A percentile compares a stretch with the other conserved stretches of the same genome.
phyloP scores from a whole-genome alignment of 2,888 invertebrate genomes.

The Cryptus armator region DNA sequence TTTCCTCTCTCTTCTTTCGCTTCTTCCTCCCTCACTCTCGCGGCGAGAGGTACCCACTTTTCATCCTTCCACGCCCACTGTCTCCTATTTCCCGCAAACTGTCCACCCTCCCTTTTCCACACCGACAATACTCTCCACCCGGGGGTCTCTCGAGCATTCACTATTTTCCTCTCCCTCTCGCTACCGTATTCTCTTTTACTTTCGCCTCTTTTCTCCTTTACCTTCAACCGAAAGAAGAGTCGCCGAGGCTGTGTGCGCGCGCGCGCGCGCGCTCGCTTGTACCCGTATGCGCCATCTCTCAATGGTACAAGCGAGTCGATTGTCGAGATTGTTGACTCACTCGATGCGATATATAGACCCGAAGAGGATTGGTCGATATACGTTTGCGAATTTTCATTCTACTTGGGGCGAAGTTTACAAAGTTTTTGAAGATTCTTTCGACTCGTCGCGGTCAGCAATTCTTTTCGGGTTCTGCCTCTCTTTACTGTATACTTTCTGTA shows the following conservation, averaged over 20 bases:
- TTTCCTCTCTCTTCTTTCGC: background rate
- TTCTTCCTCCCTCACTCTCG: conserved; percentile 17
- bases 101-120: conserved; percentile 56
- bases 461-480: background rate
- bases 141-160: conserved; percentile 21
- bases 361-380: conserved; percentile 23
- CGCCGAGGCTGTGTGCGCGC: background rate
- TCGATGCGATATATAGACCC: conserved; percentile 5
- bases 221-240: conserved; percentile 28
- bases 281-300: conserved; percentile 36
- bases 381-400: conserved; percentile 2
- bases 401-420: background rate
- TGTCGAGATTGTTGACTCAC: conserved; percentile 37
- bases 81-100: conserved; percentile 63
- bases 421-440: background rate
- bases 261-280: background rate
- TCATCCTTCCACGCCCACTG: conserved; percentile 62
- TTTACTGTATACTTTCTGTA: background rate
- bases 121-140: conserved; percentile 46
- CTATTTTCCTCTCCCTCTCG: background rate
- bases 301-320: conserved; percentile 28
- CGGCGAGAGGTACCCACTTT: conserved; percentile 45
- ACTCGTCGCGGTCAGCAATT: conserved; percentile 14
- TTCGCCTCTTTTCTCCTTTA: background rate
- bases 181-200: conserved; percentile 36